phyloP scores from a whole-genome alignment of 1,140 invertebrate species.

The Magallana ariakensis region DNA sequence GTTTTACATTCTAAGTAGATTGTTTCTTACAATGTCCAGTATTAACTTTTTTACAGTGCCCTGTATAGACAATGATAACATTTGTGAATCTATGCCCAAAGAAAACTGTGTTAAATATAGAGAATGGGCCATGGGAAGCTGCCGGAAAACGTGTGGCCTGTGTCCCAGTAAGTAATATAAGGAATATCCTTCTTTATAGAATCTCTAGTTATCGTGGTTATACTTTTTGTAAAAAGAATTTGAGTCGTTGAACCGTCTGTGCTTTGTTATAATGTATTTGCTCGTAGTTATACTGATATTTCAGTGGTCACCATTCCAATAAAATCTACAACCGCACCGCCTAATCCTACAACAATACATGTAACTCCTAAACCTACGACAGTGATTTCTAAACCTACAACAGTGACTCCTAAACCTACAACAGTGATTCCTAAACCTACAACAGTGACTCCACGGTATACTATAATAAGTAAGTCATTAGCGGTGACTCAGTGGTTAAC shows the following conservation, averaged over 20 bases:
- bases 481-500: too few relatives aligned
- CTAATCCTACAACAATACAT: slow-evolving; percentile 4
- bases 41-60: neutral
- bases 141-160: neutral
- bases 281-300: neutral
- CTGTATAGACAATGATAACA: neutral
- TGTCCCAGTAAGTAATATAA: neutral
- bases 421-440: neutral
- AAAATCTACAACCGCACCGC: neutral
- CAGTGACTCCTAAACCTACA: neutral
- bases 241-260: neutral
- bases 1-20: too few relatives aligned
- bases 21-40: too few relatives aligned
- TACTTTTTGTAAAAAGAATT: neutral
- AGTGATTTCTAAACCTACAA: neutral
- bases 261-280: neutral
- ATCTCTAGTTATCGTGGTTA: neutral
- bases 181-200: neutral
- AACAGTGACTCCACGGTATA: too few relatives aligned
- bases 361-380: neutral
- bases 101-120: neutral
- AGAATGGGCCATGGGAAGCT: slow-evolving; percentile 2
- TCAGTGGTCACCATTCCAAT: neutral
- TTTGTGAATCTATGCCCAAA: neutral
- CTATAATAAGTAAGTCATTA: too few relatives aligned